These are phyloP conservation scores for Palythoa caribaeorum DNA, from an alignment of 92 coral and sea anemone species.

Conservation along the genomic window DNA sequence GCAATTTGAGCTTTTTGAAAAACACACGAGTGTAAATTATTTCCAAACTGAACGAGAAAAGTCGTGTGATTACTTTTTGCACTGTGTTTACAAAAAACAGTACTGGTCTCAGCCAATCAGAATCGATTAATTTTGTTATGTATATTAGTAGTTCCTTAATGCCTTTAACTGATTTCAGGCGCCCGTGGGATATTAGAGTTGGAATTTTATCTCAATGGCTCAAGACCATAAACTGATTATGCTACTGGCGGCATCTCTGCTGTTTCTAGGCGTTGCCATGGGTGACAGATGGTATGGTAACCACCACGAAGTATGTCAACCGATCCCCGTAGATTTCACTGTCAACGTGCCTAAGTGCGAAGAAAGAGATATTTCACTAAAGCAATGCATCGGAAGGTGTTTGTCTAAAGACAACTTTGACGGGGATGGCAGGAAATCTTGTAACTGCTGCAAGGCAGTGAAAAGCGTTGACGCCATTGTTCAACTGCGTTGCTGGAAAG, in stretches of 20 bases:
- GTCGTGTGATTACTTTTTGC: too few relatives aligned
- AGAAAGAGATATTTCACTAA: background rate
- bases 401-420: constrained; percentile 46
- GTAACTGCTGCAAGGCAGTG: constrained; percentile 41
- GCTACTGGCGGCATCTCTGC: background rate
- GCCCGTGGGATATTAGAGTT: background rate
- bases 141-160: background rate
- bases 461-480: constrained; percentile 23
- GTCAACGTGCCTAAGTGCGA: constrained; percentile 18
- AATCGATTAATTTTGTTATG: too few relatives aligned
- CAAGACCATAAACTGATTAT: background rate
- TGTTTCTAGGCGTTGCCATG: background rate
- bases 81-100: too few relatives aligned
- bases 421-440: constrained; percentile 30
- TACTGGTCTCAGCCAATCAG: too few relatives aligned
- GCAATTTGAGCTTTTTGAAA: too few relatives aligned
- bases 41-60: too few relatives aligned
- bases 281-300: constrained; percentile 33
- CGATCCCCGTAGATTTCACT: background rate
- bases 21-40: too few relatives aligned
- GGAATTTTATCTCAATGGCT: background rate
- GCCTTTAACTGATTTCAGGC: background rate
- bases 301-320: constrained; percentile 29
- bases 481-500: constrained; percentile 17
- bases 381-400: constrained; percentile 28